phyloP scores from a whole-genome alignment of 2,797 vertebrate genomes.

The Melanitta fusca region DNA sequence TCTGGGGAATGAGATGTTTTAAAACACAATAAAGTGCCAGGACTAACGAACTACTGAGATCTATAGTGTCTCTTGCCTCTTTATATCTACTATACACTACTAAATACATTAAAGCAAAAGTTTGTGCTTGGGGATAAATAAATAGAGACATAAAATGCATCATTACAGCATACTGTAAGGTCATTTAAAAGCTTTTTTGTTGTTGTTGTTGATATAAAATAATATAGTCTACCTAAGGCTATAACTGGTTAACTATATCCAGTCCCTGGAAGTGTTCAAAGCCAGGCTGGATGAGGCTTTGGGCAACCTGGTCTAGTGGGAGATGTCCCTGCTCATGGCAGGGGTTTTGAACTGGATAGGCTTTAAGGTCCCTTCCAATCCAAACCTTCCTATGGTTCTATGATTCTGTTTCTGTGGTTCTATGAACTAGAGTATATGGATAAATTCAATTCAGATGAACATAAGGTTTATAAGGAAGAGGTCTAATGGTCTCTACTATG shows the following conservation, averaged over 20 bases:
- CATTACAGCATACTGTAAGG: not conserved
- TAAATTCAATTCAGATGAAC: not conserved
- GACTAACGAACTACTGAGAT: conserved; percentile 32
- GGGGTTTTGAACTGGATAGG: too few relatives aligned
- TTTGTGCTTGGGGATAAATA: not conserved
- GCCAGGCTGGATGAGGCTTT: too few relatives aligned
- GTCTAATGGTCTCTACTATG: not conserved
- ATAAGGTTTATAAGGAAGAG: not conserved
- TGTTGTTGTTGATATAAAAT: not conserved
- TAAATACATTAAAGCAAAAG: conserved; percentile 19
- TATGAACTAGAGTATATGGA: not conserved
- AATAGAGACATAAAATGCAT: conserved; percentile 36
- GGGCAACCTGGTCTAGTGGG: too few relatives aligned
- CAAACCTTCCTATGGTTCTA: too few relatives aligned
- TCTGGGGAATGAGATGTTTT: conserved; percentile 25
- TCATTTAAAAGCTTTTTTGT: conserved; percentile 13
- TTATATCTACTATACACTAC: conserved; percentile 19
- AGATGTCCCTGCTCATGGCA: too few relatives aligned
- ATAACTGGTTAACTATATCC: not conserved
- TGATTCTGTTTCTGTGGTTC: too few relatives aligned
- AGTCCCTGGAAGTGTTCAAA: too few relatives aligned
- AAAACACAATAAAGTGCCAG: not conserved
- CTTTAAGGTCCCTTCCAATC: too few relatives aligned
- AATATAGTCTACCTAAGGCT: conserved; percentile 9
- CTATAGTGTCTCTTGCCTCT: conserved; percentile 18